Evolutionary conservation across 2,888 invertebrate species (phyloP), one percentile per base, ranked within the genome.

Genomic region (Lasioglossum pauxillum): DNA sequence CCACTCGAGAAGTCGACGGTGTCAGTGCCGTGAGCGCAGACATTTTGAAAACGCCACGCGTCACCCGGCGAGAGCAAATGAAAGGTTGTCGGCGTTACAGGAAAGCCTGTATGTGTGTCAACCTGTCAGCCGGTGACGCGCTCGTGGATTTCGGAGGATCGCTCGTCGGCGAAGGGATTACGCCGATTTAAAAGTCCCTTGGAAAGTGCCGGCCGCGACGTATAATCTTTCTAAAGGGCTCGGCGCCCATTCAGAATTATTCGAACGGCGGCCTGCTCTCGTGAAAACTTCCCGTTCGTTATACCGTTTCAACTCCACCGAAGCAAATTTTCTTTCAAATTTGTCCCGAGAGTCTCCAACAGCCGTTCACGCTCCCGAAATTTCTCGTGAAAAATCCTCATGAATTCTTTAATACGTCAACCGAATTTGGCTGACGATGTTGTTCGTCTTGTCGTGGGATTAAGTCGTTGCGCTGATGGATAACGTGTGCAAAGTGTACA

Each of bases 11-110:
- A 88, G 80, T 78, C 81, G 82, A 35, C 77, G 79, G 49, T 75
- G 86, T 84, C 87, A 82, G 77, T 72, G 80, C 19, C 49, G 27
- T 12, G 31, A 16, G 31, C 80, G 67, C 46, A 83, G 87, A 87
- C 83, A 84, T 88, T 90, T 91, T 86, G 86, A 90, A 91, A 90
- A 89, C 77, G 82, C 82, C 78, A 69, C 75, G 71, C 72, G 80
- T 79, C 90, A 79, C n/a, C 72, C 38, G 85, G 82, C 23, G n/a
- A n/a, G 41, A 41, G 83, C 75, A 79, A 79, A 82, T 84, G 90
- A 87, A 83, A 89, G 88, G 80, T 84, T 80, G 88, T 84, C 82
- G 82, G 71, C 82, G 84, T 75, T 82, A 78, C 82, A 78, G 82
- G 38, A 46, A 80, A 75, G 82, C 83, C 73, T 83, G 77, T 64